Evolutionary conservation across 2,888 invertebrate genomes (phyloP).

Genomic region (Eulithis testata): DNA sequence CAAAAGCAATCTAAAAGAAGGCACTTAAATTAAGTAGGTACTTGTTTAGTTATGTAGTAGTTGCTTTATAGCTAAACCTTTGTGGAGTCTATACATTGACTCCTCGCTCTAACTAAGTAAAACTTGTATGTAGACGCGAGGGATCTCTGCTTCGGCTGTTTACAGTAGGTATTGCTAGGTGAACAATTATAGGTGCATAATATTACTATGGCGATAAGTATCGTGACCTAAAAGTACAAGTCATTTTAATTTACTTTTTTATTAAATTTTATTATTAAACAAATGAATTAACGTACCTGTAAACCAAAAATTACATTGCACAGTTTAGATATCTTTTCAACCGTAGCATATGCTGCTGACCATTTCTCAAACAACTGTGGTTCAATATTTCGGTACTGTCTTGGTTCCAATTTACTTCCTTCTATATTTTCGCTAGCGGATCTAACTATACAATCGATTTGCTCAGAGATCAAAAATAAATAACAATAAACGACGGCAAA

Average conservation of each 20-base stretch:
- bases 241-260: not conserved
- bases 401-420: not conserved
- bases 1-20: no score
- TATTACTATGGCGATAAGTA: conserved; percentile 45
- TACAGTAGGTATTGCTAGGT: no score
- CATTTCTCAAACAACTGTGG: conserved; percentile 41
- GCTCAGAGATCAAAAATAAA: conserved; percentile 13
- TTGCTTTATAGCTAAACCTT: no score
- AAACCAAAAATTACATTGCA: conserved; percentile 48
- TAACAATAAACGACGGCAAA: conserved; percentile 1
- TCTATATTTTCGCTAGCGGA: conserved; percentile 8
- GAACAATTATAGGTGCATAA: no score
- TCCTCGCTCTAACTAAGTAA: no score
- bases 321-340: conserved; percentile 44
- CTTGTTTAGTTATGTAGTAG: no score
- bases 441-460: conserved; percentile 18
- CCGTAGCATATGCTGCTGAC: conserved; percentile 46
- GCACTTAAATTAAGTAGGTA: no score
- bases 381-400: not conserved
- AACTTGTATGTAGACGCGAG: no score
- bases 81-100: no score
- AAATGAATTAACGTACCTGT: conserved; percentile 42
- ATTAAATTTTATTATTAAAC: not conserved
- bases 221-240: conserved; percentile 48
- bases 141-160: no score